phyloP scores from a whole-genome alignment of 2,797 vertebrate species.

The Pagetopsis macropterus region DNA sequence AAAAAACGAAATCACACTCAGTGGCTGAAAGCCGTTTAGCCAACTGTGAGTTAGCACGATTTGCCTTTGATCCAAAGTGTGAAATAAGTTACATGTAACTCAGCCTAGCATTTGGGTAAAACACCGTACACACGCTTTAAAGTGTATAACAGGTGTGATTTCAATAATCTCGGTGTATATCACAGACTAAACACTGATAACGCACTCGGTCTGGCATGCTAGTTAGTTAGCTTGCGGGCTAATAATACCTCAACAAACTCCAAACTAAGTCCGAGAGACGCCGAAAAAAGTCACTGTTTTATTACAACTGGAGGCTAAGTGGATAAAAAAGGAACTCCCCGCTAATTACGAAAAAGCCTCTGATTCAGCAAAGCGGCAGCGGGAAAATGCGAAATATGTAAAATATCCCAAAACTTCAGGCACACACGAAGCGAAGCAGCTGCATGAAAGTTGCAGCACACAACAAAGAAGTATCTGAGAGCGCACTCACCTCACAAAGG shows the following conservation, averaged over 20 bases:
- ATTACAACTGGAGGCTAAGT: neutral
- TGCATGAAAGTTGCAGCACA: slow-evolving; percentile 75
- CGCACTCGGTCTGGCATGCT: slow-evolving; percentile 63
- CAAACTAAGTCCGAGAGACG: slow-evolving; percentile 49
- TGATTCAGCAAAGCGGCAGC: slow-evolving; percentile 59
- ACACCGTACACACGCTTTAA: neutral
- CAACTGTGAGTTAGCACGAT: slow-evolving; percentile 65
- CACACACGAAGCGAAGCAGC: slow-evolving; percentile 67
- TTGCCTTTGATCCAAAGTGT: neutral
- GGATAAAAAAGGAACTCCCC: slow-evolving; percentile 2
- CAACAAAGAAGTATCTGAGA: slow-evolving; percentile 80
- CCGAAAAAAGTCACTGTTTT: slow-evolving; percentile 22
- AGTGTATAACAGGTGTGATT: neutral
- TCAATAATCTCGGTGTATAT: neutral
- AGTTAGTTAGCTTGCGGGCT: slow-evolving; percentile 74
- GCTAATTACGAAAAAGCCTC: slow-evolving; percentile 20
- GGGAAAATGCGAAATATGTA: slow-evolving; percentile 83
- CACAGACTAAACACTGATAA: slow-evolving; percentile 39
- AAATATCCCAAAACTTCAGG: slow-evolving; percentile 84
- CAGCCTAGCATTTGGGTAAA: neutral
- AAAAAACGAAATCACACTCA: slow-evolving; percentile 55
- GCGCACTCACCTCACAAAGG: slow-evolving; percentile 78
- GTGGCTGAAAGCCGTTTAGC: slow-evolving; percentile 36
- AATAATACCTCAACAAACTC: slow-evolving; percentile 76
- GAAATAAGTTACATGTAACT: neutral